phyloP scores from a whole-genome alignment of 2,113 vertebrate genomes.

The Arizona elegans region DNA sequence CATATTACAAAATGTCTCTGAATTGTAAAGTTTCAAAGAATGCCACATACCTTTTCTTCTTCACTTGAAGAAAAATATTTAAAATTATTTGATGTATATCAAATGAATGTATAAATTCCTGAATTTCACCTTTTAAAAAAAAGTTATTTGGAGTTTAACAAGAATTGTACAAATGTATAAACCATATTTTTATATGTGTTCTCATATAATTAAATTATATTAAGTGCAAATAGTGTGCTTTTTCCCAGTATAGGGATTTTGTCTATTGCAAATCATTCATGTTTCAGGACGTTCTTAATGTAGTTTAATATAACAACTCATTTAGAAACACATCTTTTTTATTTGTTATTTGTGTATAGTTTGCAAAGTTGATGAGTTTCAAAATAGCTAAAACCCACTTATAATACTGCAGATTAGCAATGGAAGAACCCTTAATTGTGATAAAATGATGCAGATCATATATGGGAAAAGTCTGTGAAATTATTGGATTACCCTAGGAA shows the following conservation, averaged over 20 bases:
- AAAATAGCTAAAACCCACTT: constrained; percentile 2
- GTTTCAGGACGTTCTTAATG: background rate
- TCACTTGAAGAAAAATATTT: background rate
- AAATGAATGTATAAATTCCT: background rate
- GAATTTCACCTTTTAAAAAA: background rate
- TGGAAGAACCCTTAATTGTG: constrained; percentile 10
- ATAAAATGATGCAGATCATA: constrained; percentile 19
- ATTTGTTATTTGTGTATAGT: background rate
- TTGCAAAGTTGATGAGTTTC: background rate
- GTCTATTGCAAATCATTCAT: background rate
- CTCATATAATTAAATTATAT: background rate
- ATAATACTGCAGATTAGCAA: constrained; percentile 34
- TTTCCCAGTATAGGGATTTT: background rate
- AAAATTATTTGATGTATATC: background rate
- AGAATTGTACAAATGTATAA: background rate
- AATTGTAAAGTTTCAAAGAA: background rate
- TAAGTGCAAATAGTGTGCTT: background rate
- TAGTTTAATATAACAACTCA: background rate
- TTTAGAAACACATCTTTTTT: background rate
- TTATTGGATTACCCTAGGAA: background rate
- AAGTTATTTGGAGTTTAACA: background rate
- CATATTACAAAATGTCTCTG: background rate
- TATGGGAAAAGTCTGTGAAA: background rate
- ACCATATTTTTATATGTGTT: background rate
- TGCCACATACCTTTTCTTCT: background rate